Conservation (phyloP, 2,888 invertebrate genomes). For the Invenusta paracnida region DNA sequence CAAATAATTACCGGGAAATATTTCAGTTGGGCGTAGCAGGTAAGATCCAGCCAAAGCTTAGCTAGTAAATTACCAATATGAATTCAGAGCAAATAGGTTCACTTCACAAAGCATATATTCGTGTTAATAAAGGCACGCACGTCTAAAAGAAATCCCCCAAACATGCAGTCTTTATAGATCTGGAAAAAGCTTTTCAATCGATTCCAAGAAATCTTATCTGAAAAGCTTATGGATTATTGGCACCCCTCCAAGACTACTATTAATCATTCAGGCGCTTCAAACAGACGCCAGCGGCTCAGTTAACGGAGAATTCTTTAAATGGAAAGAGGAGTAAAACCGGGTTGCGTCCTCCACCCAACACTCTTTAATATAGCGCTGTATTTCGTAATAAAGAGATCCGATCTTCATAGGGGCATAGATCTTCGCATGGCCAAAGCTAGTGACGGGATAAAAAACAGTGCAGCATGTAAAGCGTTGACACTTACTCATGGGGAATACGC, state of each 20-base stretch:
- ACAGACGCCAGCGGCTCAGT: neutral
- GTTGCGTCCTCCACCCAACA: too few relatives aligned
- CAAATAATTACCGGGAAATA: neutral
- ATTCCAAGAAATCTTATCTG: too few relatives aligned
- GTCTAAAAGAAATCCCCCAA: neutral
- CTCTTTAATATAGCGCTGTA: too few relatives aligned
- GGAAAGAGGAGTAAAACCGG: neutral
- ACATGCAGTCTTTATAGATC: neutral
- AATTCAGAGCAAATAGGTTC: neutral
- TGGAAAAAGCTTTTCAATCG: constrained; percentile 2
- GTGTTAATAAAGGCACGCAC: neutral
- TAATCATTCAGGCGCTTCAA: neutral
- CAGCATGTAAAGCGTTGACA: too few relatives aligned
- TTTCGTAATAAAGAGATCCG: too few relatives aligned
- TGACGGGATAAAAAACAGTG: neutral
- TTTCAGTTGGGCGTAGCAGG: neutral
- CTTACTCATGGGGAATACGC: neutral
- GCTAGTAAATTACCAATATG: neutral
- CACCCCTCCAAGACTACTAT: too few relatives aligned
- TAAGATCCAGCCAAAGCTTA: neutral
- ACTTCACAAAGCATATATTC: neutral
- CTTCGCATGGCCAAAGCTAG: too few relatives aligned
- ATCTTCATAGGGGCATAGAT: too few relatives aligned
- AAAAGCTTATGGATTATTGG: too few relatives aligned
- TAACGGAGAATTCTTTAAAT: neutral